Evolutionary conservation across 2,797 vertebrate genomes (phyloP).

Genomic region (Silurus aristotelis): DNA sequence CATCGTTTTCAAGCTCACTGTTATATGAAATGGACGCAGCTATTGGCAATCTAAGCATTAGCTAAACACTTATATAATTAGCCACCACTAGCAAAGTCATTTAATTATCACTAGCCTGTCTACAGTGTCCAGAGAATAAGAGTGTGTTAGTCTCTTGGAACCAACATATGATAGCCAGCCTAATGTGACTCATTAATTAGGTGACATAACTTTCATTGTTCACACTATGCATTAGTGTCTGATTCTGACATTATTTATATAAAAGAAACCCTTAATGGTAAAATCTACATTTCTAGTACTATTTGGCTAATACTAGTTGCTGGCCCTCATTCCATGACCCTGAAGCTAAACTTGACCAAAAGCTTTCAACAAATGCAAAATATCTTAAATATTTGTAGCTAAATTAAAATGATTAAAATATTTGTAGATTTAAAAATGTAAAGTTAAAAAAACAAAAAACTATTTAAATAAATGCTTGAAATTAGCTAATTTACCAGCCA

Average conservation of each 20-base stretch:
- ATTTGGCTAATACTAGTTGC: background rate
- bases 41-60: constrained; percentile 74
- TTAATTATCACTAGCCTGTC: constrained; percentile 74
- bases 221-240: background rate
- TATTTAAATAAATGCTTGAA: background rate
- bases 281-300: background rate
- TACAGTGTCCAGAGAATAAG: constrained; percentile 60
- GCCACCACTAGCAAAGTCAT: constrained; percentile 77
- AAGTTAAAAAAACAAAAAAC: background rate
- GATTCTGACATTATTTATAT: background rate
- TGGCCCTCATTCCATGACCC: too few relatives aligned
- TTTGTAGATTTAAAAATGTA: background rate
- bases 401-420: background rate
- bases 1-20: constrained; percentile 37
- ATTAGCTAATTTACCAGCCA: background rate
- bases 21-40: constrained; percentile 55
- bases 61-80: constrained; percentile 74
- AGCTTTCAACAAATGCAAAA: background rate
- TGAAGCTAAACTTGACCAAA: background rate
- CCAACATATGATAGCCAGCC: constrained; percentile 47
- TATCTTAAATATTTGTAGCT: background rate
- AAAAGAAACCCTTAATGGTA: background rate
- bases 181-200: constrained; percentile 18
- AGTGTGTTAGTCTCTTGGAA: constrained; percentile 45
- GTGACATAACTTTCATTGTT: background rate